Percentiles rank a stretch among this genome's conserved stretches.
These are phyloP conservation scores for Noctua janthe DNA, from an alignment of 2,888 invertebrate species.

Conservation along the genomic window DNA sequence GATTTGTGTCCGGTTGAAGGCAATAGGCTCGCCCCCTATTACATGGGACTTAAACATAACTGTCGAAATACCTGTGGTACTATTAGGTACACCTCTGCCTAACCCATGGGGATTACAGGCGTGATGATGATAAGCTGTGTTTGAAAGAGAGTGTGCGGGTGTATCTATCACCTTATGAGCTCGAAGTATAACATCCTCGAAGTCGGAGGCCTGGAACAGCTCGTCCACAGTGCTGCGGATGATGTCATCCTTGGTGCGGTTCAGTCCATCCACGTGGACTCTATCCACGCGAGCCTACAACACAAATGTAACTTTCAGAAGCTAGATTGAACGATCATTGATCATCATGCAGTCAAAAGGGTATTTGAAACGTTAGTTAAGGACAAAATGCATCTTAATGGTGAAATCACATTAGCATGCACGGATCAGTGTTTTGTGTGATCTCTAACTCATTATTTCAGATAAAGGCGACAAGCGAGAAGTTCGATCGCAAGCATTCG, in stretches of 20 bases:
- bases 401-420: background rate
- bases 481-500: too few relatives aligned
- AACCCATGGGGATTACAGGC: background rate
- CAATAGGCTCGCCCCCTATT: background rate
- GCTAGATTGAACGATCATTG: background rate
- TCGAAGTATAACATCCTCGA: constrained; percentile 95
- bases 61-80: background rate
- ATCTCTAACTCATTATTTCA: too few relatives aligned
- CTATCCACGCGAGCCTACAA: constrained; percentile 95
- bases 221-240: constrained; percentile 94
- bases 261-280: constrained; percentile 96
- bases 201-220: constrained; percentile 95
- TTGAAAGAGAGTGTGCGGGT: too few relatives aligned
- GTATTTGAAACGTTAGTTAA: background rate
- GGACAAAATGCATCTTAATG: background rate
- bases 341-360: constrained; percentile 4
- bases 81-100: background rate
- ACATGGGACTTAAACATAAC: background rate
- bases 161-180: constrained; percentile 90
- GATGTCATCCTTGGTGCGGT: constrained; percentile 97
- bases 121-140: background rate
- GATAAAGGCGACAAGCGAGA: too few relatives aligned
- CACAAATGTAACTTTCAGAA: background rate
- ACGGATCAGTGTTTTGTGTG: background rate
- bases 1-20: background rate